Evolutionary conservation across 2,888 invertebrate species (phyloP).

Genomic region (Sarcophaga variegata): DNA sequence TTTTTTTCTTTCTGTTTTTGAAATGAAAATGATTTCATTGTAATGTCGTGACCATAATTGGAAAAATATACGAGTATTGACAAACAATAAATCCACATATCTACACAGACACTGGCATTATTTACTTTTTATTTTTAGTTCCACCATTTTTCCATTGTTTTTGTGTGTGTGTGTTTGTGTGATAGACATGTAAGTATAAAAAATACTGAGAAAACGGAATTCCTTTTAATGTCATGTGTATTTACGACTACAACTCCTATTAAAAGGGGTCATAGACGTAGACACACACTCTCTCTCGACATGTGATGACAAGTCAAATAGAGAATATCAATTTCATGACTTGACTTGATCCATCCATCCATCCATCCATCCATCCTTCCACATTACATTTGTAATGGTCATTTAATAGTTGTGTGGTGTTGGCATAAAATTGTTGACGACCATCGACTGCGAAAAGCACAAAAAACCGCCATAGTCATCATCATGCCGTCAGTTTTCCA

Average conservation of each 20-base stretch:
- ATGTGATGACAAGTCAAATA: constrained; percentile 70
- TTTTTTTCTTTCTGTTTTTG: constrained; percentile 16
- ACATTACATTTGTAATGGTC: constrained; percentile 59
- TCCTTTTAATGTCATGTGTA: no score
- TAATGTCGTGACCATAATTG: constrained; percentile 70
- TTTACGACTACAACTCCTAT: no score
- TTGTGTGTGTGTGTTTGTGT: neutral
- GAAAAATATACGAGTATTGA: constrained; percentile 57
- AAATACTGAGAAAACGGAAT: no score
- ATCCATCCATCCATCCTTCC: neutral
- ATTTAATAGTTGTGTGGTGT: constrained; percentile 48
- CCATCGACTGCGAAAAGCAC: neutral
- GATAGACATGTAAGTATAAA: neutral
- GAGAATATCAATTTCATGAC: constrained; percentile 71
- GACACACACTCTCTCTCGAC: neutral
- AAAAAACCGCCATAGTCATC: constrained; percentile 44
- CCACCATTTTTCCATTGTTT: neutral
- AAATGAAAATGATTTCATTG: constrained; percentile 40
- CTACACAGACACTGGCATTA: constrained; percentile 1
- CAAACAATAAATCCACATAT: constrained; percentile 54
- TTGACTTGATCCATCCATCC: constrained; percentile 5
- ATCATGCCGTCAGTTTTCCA: constrained; percentile 50
- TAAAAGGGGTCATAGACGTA: constrained; percentile 9
- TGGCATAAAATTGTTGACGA: constrained; percentile 54
- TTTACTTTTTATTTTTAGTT: constrained; percentile 16